Evolutionary conservation across 2,888 invertebrate species (phyloP), one percentile per base, ranked within the genome.

Genomic region (Cephus nigrinus): DNA sequence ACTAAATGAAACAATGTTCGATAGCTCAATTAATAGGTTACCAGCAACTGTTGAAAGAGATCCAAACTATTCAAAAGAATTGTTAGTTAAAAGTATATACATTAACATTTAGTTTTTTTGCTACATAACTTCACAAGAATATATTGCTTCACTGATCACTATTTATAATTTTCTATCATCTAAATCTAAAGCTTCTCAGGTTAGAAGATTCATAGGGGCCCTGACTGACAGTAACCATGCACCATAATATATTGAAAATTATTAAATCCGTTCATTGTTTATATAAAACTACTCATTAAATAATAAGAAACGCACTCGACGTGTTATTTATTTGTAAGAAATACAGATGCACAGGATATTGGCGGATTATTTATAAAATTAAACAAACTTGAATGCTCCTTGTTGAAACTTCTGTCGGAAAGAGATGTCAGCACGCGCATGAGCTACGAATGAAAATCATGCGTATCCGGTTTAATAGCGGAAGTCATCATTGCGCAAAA

Each of bases 291-390:
- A 23, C 23, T 23, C 23, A 23, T 23, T 55, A 23, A 55, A 23
- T 15, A 55, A 23, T 9, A 55, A 23, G 23, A 9, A 55, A 55
- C 9, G 9, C 55, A 55, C 23, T 55, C 9, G 23, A 55, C 9
- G 23, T 55, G 23, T 55, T 31, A 4, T 31, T 69, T 40, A 11
- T 32, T 12, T 3, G 30, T 12, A 33, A 36, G 12, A 71, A 36
- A 11, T 30, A 69, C n/a, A 32, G 77, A 77, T 77, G 77, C 75
- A 77, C 75, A 32, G 74, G 71, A 77, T 75, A 77, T 77, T 32
- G 31, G 33, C 34, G 75, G 78, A 78, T 78, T 78, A 71, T 30
- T 30, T 68, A 33, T 3, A 72, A 72, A 75, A 75, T 72, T 71
- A 30, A 33, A 68, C 75, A 68, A 75, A 75, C 75, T 75, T 75